phyloP scores from a whole-genome alignment of 2,888 invertebrate species.

The Salpingus planirostris region DNA sequence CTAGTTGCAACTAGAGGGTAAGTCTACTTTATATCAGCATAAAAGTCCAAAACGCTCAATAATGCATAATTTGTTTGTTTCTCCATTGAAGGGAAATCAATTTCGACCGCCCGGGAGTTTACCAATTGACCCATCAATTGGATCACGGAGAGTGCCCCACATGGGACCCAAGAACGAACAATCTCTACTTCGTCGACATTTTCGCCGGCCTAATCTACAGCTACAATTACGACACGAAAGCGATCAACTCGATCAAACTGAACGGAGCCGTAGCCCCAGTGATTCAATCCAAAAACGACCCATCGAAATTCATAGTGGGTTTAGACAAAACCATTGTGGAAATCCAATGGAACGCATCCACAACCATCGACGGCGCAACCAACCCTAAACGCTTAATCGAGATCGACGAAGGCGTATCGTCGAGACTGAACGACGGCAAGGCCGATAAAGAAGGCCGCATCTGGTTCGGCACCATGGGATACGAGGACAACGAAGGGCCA shows the following conservation, averaged over 20 bases:
- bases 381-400: no score
- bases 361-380: neutral
- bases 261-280: constrained; percentile 35
- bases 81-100: no score
- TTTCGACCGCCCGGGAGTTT: no score
- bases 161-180: constrained; percentile 9
- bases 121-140: constrained; percentile 7
- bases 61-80: no score
- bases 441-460: constrained; percentile 48
- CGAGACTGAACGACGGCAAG: constrained; percentile 54
- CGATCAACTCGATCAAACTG: constrained; percentile 11
- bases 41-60: no score
- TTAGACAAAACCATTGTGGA: constrained; percentile 36
- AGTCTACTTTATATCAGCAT: no score
- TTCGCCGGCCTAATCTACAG: constrained; percentile 6
- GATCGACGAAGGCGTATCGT: constrained; percentile 33
- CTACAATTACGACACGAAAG: constrained; percentile 3
- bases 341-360: constrained; percentile 42
- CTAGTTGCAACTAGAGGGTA: no score
- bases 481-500: constrained; percentile 49
- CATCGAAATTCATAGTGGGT: constrained; percentile 39
- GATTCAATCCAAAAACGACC: constrained; percentile 38
- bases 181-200: constrained; percentile 11
- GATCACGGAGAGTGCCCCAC: constrained; percentile 11
- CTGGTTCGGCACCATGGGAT: constrained; percentile 52